Conservation (phyloP, 2,113 vertebrate genomes). For the Austrofundulus limnaeus region DNA sequence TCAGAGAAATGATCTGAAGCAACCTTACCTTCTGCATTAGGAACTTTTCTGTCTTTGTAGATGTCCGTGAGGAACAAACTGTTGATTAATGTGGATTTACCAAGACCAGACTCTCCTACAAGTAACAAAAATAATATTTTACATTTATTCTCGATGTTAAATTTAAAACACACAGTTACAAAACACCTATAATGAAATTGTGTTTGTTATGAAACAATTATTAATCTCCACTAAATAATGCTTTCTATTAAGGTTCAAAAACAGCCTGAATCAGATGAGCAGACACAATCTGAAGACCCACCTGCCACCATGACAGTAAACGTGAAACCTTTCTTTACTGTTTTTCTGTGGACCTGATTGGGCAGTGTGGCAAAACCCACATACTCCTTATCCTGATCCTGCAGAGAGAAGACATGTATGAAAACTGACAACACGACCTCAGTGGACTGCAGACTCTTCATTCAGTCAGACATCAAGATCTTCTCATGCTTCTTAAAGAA, state of each 20-base stretch:
- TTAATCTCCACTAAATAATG: too few species aligned
- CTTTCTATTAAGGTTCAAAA: neutral
- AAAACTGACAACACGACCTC: neutral
- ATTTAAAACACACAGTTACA: neutral
- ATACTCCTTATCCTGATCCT: conserved; percentile 85
- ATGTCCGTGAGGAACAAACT: conserved; percentile 95
- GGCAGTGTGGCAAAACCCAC: conserved; percentile 88
- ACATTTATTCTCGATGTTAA: too few species aligned
- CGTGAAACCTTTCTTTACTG: conserved; percentile 95
- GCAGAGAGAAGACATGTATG: conserved; percentile 10
- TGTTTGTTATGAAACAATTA: too few species aligned
- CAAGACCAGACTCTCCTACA: conserved; percentile 91
- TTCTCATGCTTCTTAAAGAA: too few species aligned
- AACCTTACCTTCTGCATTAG: conserved; percentile 72
- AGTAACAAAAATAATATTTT: neutral
- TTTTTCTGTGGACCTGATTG: conserved; percentile 94
- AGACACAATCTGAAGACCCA: conserved; percentile 52
- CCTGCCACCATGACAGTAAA: conserved; percentile 98
- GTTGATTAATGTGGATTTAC: conserved; percentile 94
- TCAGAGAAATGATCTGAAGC: neutral
- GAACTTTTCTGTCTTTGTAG: conserved; percentile 79
- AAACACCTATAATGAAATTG: neutral
- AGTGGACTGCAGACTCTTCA: neutral
- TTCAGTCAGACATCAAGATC: neutral
- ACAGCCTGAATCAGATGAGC: neutral